Evolutionary conservation across 1,140 invertebrate species (phyloP).

Genomic region (Cryptotermes secundus): DNA sequence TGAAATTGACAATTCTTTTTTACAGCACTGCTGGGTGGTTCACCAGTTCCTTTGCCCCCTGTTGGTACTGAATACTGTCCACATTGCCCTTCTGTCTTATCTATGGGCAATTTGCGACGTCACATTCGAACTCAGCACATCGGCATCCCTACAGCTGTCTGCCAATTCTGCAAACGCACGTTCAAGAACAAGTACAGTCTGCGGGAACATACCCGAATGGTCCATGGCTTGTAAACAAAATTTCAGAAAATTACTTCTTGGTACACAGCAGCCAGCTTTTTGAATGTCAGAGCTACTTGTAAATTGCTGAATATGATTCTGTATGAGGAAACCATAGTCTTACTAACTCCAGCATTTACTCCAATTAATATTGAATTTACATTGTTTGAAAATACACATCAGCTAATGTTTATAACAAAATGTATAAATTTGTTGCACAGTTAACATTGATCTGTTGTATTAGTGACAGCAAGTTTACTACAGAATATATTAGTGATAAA

Average conservation of each 20-base stretch:
- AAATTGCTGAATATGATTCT: not conserved
- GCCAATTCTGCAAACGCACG: slow-evolving; percentile 23
- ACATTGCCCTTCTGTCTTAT: slow-evolving; percentile 25
- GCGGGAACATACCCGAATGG: slow-evolving; percentile 28
- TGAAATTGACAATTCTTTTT: not conserved
- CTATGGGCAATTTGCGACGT: slow-evolving; percentile 27
- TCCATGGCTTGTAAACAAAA: slow-evolving; percentile 24
- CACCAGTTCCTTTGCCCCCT: slow-evolving; percentile 8
- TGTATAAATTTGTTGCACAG: too few species aligned
- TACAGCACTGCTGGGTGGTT: not conserved
- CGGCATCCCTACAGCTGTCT: slow-evolving; percentile 21
- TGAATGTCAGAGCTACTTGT: not conserved
- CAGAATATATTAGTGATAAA: too few species aligned
- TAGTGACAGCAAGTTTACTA: too few species aligned
- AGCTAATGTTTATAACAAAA: too few species aligned
- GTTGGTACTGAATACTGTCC: slow-evolving; percentile 20
- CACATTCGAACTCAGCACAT: slow-evolving; percentile 32
- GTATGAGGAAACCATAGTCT: not conserved
- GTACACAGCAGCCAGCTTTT: not conserved
- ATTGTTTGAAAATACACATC: too few species aligned
- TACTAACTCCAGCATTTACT: not conserved
- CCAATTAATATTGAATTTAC: too few species aligned
- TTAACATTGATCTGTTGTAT: too few species aligned
- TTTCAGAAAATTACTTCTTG: not conserved
- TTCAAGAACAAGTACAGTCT: slow-evolving; percentile 31